Conservation (phyloP, 2,797 vertebrate genomes). For the Podargus strigoides region DNA sequence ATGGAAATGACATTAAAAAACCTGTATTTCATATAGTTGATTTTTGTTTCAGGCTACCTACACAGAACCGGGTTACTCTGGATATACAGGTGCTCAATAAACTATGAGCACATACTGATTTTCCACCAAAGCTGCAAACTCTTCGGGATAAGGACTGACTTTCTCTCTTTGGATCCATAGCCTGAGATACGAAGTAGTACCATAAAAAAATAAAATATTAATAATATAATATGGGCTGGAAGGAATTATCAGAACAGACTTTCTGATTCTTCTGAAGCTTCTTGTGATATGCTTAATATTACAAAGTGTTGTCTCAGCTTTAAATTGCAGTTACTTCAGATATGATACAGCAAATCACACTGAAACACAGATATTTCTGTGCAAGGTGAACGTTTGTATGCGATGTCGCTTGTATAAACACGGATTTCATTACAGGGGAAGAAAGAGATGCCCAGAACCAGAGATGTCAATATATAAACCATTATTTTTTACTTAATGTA, state of each 20-base stretch:
- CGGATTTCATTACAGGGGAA: background rate
- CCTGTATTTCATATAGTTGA: background rate
- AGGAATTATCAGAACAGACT: background rate
- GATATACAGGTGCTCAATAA: background rate
- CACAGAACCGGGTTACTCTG: background rate
- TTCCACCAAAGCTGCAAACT: background rate
- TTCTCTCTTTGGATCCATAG: background rate
- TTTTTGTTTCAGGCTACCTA: background rate
- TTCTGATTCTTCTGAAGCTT: background rate
- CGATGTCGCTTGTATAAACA: background rate
- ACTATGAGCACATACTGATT: background rate
- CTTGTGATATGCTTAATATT: background rate
- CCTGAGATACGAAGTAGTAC: background rate
- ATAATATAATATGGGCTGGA: background rate
- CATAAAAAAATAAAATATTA: background rate
- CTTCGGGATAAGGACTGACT: background rate
- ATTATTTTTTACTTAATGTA: background rate
- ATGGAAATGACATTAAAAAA: background rate
- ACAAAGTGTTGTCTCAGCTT: background rate
- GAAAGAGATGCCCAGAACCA: background rate
- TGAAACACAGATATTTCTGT: background rate
- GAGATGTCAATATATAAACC: background rate
- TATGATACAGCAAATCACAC: background rate
- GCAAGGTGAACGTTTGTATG: background rate
- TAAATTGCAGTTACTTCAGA: background rate